These are phyloP conservation scores for Athalia cordata DNA, from an alignment of 2,888 invertebrate species.

Conservation along the genomic window DNA sequence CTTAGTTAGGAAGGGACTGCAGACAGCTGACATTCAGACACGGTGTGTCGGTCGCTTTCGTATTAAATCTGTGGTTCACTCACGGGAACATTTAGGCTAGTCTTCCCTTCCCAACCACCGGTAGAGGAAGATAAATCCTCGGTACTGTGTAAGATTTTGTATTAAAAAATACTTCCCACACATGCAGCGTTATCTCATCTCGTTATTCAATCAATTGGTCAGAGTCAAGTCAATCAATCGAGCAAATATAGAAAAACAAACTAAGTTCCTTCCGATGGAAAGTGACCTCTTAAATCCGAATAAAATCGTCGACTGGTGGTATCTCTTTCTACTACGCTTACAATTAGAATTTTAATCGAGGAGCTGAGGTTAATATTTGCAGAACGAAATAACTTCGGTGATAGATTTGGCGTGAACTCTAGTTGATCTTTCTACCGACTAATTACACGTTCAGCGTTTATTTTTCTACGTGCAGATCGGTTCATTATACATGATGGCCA, in stretches of 20 bases:
- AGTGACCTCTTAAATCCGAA: not conserved
- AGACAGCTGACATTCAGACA: slow-evolving; percentile 61
- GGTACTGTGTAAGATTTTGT: not conserved
- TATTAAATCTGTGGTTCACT: slow-evolving; percentile 59
- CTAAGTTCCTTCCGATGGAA: slow-evolving; percentile 2
- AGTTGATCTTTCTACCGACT: not conserved
- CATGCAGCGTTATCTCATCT: not conserved
- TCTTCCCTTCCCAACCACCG: slow-evolving; percentile 1
- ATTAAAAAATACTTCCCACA: not conserved
- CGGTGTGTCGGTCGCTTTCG: slow-evolving; percentile 49
- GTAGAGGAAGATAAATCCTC: not conserved
- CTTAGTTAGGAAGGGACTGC: not conserved
- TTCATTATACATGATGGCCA: slow-evolving; percentile 3
- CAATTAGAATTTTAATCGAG: not conserved
- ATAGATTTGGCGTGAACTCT: not conserved
- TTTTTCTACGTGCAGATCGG: not conserved
- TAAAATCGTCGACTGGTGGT: not conserved
- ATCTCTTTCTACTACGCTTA: too few relatives aligned
- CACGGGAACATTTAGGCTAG: slow-evolving; percentile 28
- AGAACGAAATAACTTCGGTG: slow-evolving; percentile 9
- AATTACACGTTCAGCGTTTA: not conserved
- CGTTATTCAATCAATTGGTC: not conserved
- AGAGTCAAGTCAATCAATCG: not conserved
- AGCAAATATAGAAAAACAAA: not conserved
- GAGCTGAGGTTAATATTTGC: slow-evolving; percentile 31